Evolutionary conservation across 2,888 invertebrate genomes (phyloP).

Genomic region (Minunthozetes semirufus): DNA sequence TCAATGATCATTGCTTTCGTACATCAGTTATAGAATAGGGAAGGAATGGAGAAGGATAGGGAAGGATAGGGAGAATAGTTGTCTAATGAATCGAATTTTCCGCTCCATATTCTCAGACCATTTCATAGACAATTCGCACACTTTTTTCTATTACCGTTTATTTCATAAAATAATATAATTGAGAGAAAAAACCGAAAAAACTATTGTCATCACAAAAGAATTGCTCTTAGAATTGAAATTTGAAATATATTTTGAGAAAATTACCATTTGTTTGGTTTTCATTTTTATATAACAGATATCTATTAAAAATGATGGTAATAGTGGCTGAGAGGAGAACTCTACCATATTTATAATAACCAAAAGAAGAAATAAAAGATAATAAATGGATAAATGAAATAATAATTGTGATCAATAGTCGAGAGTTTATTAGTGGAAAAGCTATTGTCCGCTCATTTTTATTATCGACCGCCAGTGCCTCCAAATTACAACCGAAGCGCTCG

Average conservation of each 20-base stretch:
- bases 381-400: background rate
- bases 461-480: background rate
- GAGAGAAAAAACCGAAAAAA: background rate
- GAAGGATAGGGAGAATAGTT: too few species aligned
- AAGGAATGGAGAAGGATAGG: too few species aligned
- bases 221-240: background rate
- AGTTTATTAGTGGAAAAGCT: background rate
- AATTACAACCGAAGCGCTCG: background rate
- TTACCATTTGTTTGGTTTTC: too few species aligned
- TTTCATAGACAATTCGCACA: background rate
- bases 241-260: too few species aligned
- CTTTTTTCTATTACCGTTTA: background rate
- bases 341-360: background rate
- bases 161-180: background rate
- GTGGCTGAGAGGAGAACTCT: background rate
- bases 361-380: background rate
- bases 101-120: background rate
- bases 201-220: background rate
- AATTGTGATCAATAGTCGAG: background rate
- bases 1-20: background rate
- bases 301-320: background rate
- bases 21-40: background rate
- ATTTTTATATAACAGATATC: too few species aligned
- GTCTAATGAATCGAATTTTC: slow-evolving; percentile 1
- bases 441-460: slow-evolving; percentile 4